Base-by-base conservation (phyloP, 2,888 invertebrate species). In the Drosophila merina region DNA sequence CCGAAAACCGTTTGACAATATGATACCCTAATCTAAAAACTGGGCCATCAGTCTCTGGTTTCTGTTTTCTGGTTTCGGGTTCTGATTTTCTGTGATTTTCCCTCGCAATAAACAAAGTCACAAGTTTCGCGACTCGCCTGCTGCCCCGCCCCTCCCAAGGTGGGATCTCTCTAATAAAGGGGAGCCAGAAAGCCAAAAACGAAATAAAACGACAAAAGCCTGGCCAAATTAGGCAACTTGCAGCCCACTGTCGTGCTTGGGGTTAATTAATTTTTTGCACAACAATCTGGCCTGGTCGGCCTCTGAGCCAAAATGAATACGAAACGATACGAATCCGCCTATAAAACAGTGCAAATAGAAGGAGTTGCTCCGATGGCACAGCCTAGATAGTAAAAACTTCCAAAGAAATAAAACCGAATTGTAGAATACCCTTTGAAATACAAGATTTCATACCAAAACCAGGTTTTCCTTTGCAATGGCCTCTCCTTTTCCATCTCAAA, bases 261-360 rank as follows among this genome's bases (percentile, higher is more conserved):
- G 69, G 63, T 66, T 82, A 82, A 82, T 82, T 82, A 82, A 78
- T 68, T 68, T 20, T 80, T 83, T 70, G 69, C 77, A 77, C 64
- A 66, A 71, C 70, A 79, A 86, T 71, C 84, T 77, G 71, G 55
- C 71, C 57, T 20, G 36, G 36, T n/a, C 36, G 69, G 68, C 52
- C 59, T 69, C 52, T 40, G 50, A 70, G 51, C 66, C 66, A 36
- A 59, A 60, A 36, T 12, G 36, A 36, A 36, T 36, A 36, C 31
- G n/a, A 55, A 64, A 67, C 72, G 72, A 60, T 58, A 57, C 62
- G 60, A 62, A 52, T 57, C 55, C 57, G 59, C 76, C 57, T 51
- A 49, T 72, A 83, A 83, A 86, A 83, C 81, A 77, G 75, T 67
- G 60, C 60, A 62, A 62, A 62, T 62, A 62, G 49, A 42, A 40